These are phyloP conservation scores for Gallinago nigripennis DNA, from an alignment of 2,797 vertebrate species.

Conservation along the genomic window DNA sequence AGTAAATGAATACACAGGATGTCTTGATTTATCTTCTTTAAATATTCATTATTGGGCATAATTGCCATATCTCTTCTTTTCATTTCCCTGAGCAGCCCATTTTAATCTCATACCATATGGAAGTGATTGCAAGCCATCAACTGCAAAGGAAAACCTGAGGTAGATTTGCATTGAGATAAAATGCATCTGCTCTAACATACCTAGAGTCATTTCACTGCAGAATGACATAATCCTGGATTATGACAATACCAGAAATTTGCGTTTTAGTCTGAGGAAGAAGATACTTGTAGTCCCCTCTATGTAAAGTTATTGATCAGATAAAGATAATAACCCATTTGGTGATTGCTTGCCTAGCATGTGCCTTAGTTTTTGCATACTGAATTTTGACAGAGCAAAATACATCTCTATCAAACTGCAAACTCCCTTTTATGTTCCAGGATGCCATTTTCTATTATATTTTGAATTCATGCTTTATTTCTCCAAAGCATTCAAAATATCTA, in stretches of 20 bases:
- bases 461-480: background rate
- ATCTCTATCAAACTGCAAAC: background rate
- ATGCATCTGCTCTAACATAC: background rate
- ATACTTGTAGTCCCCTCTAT: background rate
- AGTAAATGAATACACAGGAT: background rate
- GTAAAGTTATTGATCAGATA: background rate
- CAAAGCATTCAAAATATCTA: background rate
- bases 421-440: background rate
- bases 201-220: background rate
- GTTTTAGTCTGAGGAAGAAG: background rate
- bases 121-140: slow-evolving; percentile 36
- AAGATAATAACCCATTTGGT: background rate
- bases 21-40: slow-evolving; percentile 55
- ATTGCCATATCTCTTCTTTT: slow-evolving; percentile 44
- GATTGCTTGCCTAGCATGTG: background rate
- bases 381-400: background rate
- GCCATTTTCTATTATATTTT: background rate
- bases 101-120: slow-evolving; percentile 53
- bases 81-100: slow-evolving; percentile 38
- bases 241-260: background rate
- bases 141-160: slow-evolving; percentile 17
- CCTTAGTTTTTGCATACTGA: background rate
- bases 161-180: slow-evolving; percentile 7
- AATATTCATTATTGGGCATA: slow-evolving; percentile 47
- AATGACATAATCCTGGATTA: background rate